A percentile compares a stretch with the other conserved stretches of the same genome.
phyloP scores from a whole-genome alignment of 2,888 invertebrate species.

The Capitulum mitella region DNA sequence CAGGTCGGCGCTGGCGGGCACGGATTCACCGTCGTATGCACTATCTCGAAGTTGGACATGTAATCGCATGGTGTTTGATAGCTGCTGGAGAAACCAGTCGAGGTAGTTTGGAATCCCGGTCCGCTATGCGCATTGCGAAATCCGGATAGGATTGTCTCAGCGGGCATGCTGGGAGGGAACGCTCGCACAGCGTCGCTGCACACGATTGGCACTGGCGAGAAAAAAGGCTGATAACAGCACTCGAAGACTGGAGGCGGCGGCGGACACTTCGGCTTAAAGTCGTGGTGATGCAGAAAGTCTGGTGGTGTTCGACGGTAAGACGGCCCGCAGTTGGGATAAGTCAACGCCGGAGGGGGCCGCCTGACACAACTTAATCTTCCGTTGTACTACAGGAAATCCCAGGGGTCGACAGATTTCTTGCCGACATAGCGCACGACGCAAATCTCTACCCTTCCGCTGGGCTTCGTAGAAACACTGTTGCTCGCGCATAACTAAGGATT shows the following conservation, averaged over 20 bases:
- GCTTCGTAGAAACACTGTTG: neutral
- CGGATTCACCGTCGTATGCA: slow-evolving; percentile 5
- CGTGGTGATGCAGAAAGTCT: neutral
- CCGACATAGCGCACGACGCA: neutral
- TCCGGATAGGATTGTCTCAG: neutral
- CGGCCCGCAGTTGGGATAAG: neutral
- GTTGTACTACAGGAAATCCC: slow-evolving; percentile 3
- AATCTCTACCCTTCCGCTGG: neutral
- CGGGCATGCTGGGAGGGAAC: neutral
- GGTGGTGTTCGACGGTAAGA: neutral
- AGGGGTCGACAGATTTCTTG: neutral
- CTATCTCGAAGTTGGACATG: neutral
- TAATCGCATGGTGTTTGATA: neutral
- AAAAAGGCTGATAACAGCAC: neutral
- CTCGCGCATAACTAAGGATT: neutral
- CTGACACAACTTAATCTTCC: neutral
- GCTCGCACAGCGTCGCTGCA: neutral
- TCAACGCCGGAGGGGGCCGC: neutral
- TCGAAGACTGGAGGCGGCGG: neutral
- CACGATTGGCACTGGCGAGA: neutral
- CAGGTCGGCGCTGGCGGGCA: neutral
- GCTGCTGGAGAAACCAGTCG: neutral
- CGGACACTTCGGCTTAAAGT: slow-evolving; percentile 1
- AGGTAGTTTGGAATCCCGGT: neutral
- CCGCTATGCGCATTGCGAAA: slow-evolving; percentile 1